Base-by-base conservation (phyloP, 2,797 vertebrate species). In the Acrossocheilus fasciatus region DNA sequence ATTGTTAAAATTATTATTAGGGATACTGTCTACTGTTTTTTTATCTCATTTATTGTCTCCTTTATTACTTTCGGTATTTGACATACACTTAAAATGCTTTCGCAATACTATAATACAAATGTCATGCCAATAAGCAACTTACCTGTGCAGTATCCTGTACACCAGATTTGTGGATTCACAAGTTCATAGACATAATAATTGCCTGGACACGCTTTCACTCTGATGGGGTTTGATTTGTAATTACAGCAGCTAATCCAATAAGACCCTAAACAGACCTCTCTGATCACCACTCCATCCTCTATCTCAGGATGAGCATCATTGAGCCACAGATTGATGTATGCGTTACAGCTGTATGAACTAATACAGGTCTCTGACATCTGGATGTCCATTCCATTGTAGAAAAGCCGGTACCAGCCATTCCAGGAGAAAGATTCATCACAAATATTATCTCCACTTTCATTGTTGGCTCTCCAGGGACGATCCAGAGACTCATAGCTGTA, bases 381-480 rank as follows among this genome's bases (percentile, higher is more conserved):
- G 82, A 87, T 73, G 34, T 69, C 18, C 86, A 52, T 83, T 77
- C 75, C 74, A 64, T 87, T 11, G 57, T 87, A 72, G 20, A 73
- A 39, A 57, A 83, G 41, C 14, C 86, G 62, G 30, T 83, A 87
- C 86, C 86, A 87, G 80, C 73, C 81, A 17, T 26, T 83, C 81
- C 86, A 70, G 14, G 41, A 57, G 26, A 70, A 82, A 2, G 0
- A 0, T 0, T 17, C 1, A 73, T 87, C 85, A 70, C 79, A 82
- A 15, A 82, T 70, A 0, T 0, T 2, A 1, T 18, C 26, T 57
- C 73, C 80, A 82, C 59, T 69, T 69, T 50, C 45, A 59, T 59
- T 87, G 12, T 7, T 57, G 23, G 20, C 85, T 69, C 85, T 86
- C 85, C 85, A 86, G 17, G 85, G 79, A 15, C 81, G 70, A 43